Evolutionary conservation across 2,113 vertebrate genomes (phyloP).

Genomic region (Ophthalmolycus amberensis): DNA sequence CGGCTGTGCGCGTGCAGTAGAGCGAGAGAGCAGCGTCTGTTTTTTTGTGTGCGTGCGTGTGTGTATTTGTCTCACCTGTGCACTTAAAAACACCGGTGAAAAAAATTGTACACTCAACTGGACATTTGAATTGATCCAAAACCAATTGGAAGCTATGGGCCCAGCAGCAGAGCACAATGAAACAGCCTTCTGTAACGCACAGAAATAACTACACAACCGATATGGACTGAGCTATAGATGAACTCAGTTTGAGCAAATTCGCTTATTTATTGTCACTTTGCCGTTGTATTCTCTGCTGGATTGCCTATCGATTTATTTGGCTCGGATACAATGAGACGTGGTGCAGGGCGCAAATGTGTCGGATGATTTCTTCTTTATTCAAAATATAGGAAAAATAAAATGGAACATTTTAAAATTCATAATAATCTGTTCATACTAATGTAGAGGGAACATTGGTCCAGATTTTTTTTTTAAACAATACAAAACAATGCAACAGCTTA

Average conservation of each 20-base stretch:
- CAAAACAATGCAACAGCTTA: not conserved
- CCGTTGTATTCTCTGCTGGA: not conserved
- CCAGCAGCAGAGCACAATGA: slow-evolving; percentile 33
- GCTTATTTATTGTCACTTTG: not conserved
- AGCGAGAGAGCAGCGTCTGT: not conserved
- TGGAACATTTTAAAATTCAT: not conserved
- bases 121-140: slow-evolving; percentile 52
- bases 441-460: not conserved
- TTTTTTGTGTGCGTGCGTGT: not conserved
- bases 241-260: not conserved
- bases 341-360: not conserved
- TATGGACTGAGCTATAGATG: not conserved
- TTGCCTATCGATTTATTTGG: not conserved
- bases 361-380: not conserved
- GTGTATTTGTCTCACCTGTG: slow-evolving; percentile 34
- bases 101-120: slow-evolving; percentile 26
- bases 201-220: not conserved
- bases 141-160: slow-evolving; percentile 25
- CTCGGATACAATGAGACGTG: not conserved
- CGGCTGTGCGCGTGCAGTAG: slow-evolving; percentile 1
- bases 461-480: not conserved
- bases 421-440: not conserved
- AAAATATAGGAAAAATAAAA: not conserved
- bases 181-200: slow-evolving; percentile 19
- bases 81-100: slow-evolving; percentile 15